Conservation (phyloP, 2,797 vertebrate species). For the Gastrophryne carolinensis region DNA sequence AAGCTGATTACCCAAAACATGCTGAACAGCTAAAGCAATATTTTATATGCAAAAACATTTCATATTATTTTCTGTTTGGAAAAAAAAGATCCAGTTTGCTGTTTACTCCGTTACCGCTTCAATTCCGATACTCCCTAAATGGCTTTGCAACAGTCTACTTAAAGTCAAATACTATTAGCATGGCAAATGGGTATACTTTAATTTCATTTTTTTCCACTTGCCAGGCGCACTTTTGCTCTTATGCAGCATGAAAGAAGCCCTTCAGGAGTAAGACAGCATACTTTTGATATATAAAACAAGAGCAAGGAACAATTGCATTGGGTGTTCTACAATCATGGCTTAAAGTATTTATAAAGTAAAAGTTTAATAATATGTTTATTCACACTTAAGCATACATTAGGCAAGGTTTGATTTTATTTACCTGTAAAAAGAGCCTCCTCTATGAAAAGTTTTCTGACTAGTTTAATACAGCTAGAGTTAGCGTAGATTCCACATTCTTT, state of each 20-base stretch:
- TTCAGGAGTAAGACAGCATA: slow-evolving; percentile 39
- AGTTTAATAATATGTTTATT: slow-evolving; percentile 39
- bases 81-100: slow-evolving; percentile 21
- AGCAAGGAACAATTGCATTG: slow-evolving; percentile 29
- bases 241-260: slow-evolving; percentile 33
- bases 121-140: slow-evolving; percentile 46
- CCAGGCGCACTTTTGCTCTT: slow-evolving; percentile 37
- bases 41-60: slow-evolving; percentile 33
- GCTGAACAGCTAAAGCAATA: slow-evolving; percentile 14
- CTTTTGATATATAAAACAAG: slow-evolving; percentile 44
- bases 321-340: slow-evolving; percentile 30
- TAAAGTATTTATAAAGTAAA: slow-evolving; percentile 38
- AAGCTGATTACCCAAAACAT: slow-evolving; percentile 26
- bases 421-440: slow-evolving; percentile 2
- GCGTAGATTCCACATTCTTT: too few relatives aligned
- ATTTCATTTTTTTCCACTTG: slow-evolving; percentile 45
- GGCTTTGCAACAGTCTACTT: slow-evolving; percentile 49
- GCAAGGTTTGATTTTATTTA: slow-evolving; percentile 33
- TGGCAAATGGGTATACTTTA: slow-evolving; percentile 49
- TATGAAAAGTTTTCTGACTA: too few relatives aligned
- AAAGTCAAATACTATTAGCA: slow-evolving; percentile 51
- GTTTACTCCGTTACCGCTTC: slow-evolving; percentile 39
- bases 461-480: slow-evolving; percentile 35
- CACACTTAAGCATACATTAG: not conserved
- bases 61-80: slow-evolving; percentile 17